Evolutionary conservation across 2,113 vertebrate genomes (phyloP).

Genomic region (Bufo gargarizans): DNA sequence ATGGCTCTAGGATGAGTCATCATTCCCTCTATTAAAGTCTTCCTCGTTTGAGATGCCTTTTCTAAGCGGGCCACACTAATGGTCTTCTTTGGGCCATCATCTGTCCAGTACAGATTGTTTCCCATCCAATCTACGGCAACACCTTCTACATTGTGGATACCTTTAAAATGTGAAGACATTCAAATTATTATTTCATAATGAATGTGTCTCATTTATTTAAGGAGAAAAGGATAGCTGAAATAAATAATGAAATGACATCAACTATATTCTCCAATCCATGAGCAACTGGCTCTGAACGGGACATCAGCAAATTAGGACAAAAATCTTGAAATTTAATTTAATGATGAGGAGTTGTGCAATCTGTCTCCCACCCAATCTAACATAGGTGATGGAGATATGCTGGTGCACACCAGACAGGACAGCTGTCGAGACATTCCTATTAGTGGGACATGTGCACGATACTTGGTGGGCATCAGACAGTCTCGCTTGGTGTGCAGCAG

Average conservation of each 20-base stretch:
- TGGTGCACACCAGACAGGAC: no score
- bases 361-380: no score
- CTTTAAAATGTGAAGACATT: slow-evolving; percentile 65
- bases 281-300: neutral
- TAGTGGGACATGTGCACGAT: no score
- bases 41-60: slow-evolving; percentile 91
- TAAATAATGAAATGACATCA: neutral
- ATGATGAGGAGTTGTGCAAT: no score
- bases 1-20: slow-evolving; percentile 96
- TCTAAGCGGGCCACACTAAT: slow-evolving; percentile 93
- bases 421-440: no score
- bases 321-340: no score
- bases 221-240: neutral
- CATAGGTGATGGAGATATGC: no score
- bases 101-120: slow-evolving; percentile 95
- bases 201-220: neutral
- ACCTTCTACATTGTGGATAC: slow-evolving; percentile 94
- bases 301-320: no score
- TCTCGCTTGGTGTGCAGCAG: no score
- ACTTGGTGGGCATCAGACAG: no score
- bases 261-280: neutral
- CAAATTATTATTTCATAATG: neutral
- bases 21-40: slow-evolving; percentile 92
- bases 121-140: slow-evolving; percentile 98
- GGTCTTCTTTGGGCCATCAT: slow-evolving; percentile 95